phyloP scores from a whole-genome alignment of 2,113 vertebrate genomes.

The Illadopsis cleaveri region DNA sequence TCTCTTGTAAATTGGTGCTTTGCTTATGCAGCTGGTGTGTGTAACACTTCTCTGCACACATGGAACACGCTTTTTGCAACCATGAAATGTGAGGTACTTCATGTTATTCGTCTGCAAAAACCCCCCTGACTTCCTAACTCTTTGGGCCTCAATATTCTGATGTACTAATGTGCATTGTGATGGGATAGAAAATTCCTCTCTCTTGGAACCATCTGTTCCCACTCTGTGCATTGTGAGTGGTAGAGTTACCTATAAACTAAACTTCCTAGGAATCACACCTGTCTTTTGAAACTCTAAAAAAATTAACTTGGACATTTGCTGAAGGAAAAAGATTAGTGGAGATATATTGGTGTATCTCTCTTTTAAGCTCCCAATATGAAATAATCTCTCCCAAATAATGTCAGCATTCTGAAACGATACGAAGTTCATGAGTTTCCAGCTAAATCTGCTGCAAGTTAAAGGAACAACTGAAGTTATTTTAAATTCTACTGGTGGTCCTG shows the following conservation, averaged over 20 bases:
- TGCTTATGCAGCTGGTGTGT: background rate
- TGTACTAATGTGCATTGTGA: background rate
- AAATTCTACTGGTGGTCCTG: background rate
- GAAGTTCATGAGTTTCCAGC: background rate
- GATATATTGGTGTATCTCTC: background rate
- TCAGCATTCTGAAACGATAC: background rate
- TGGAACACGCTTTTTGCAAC: accelerated
- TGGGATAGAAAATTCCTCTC: background rate
- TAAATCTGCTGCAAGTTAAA: background rate
- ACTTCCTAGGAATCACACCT: background rate
- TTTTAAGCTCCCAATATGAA: background rate
- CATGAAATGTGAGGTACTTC: background rate
- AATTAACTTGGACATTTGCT: background rate
- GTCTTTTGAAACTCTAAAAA: background rate
- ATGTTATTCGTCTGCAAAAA: background rate
- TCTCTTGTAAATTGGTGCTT: background rate
- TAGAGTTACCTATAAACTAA: background rate
- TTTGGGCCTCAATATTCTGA: background rate
- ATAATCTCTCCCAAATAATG: background rate
- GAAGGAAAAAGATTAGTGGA: background rate
- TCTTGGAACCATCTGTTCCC: background rate
- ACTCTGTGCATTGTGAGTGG: background rate
- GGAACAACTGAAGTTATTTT: background rate
- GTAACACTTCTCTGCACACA: background rate
- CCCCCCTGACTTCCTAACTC: background rate